Conservation (phyloP, 1,140 invertebrate genomes). For the Polypedilum vanderplanki region DNA sequence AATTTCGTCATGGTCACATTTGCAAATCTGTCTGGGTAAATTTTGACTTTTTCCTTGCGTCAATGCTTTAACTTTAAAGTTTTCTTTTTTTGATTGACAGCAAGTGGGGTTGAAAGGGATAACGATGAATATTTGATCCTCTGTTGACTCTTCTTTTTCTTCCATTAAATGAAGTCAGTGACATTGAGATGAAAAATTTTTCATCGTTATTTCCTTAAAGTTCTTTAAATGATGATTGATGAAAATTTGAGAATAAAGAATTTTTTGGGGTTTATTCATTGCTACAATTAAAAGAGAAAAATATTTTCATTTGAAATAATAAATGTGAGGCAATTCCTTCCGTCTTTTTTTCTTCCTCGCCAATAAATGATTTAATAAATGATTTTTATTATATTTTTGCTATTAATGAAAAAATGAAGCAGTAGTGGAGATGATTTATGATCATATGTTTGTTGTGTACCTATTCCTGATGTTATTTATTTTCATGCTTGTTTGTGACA, state of each 20-base stretch:
- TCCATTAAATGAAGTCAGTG: not conserved
- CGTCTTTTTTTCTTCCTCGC: not conserved
- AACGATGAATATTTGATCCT: not conserved
- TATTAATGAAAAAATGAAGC: slow-evolving; percentile 14
- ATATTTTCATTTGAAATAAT: not conserved
- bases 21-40: slow-evolving; percentile 8
- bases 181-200: not conserved
- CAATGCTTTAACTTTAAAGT: not conserved
- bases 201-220: no score
- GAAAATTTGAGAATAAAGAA: no score
- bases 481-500: slow-evolving; percentile 12
- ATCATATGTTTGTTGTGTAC: not conserved
- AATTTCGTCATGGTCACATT: not conserved
- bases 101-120: not conserved
- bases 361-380: not conserved
- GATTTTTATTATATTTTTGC: slow-evolving; percentile 7
- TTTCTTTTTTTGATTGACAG: not conserved
- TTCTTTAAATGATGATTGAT: no score
- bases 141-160: not conserved
- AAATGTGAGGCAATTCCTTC: not conserved
- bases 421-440: slow-evolving; percentile 10
- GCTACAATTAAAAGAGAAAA: no score
- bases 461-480: slow-evolving; percentile 14
- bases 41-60: not conserved
- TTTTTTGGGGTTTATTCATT: no score